Base-by-base conservation (phyloP, 2,797 vertebrate species). In the Gymnothorax javanicus region DNA sequence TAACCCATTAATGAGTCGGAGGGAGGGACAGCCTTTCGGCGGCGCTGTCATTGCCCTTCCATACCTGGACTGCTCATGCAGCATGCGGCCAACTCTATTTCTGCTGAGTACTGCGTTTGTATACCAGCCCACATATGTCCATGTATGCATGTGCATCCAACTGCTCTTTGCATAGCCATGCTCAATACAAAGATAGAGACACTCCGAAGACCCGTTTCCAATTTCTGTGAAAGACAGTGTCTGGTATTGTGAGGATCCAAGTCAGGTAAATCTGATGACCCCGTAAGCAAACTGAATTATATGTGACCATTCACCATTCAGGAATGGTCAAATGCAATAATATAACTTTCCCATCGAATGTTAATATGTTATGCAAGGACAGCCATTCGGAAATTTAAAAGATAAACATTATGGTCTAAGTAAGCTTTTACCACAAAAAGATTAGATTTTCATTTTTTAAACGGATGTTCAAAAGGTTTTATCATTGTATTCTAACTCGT, bases 401-500 rank as follows among this genome's bases (percentile, higher is more conserved):
- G 59, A 58, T 69, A 43, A 71, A 79, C 43, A 81, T 15, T 54
- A 87, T 86, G 82, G 85, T 25, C 83, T 84, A 43, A 84, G 69
- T n/a, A n/a, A 50, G 56, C 9, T 64, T 52, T 87, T 87, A 90
- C 89, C 90, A 62, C 87, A 17, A n/a, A 71, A 52, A 89, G 81
- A 43, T 50, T 92, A 89, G 89, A 89, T 89, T 90, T 89, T 86
- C 33, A 82, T 89, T 89, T 89, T n/a, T 91, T 83, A 93, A 91
- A 90, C 88, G 87, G 75, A 62, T 64, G 81, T 54, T 73, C 85
- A 90, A 91, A 88, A 83, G 85, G 71, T 90, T 90, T 94, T 93
- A 92, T 91, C 91, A 89, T 90, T 88, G 92, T 85, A 89, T 92
- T 92, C 91, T 93, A 90, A 92, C 90, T 89, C 92, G 89, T 92